These are phyloP conservation scores for Hestina assimilis DNA, from an alignment of 1,140 invertebrate species.

Conservation along the genomic window DNA sequence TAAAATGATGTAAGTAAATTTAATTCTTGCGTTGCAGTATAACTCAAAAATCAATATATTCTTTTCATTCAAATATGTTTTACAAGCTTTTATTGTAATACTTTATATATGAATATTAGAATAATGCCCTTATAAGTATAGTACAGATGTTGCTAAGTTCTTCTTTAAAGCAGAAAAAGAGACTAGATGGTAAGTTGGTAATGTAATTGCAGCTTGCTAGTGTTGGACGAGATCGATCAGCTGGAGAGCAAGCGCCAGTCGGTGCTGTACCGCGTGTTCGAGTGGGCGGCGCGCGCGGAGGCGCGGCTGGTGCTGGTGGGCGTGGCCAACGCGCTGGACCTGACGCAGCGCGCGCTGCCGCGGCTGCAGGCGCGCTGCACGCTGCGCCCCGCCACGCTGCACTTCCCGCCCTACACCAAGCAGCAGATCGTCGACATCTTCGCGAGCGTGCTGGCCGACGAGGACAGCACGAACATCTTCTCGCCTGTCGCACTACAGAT, in stretches of 20 bases:
- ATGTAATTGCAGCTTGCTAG: constrained; percentile 83
- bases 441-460: constrained; percentile 85
- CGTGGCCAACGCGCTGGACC: constrained; percentile 97
- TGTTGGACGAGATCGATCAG: constrained; percentile 99
- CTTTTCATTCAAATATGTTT: no score
- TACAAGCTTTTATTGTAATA: no score
- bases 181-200: no score
- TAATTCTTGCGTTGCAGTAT: no score
- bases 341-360: constrained; percentile 94
- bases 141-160: no score
- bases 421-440: constrained; percentile 94
- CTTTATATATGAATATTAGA: no score
- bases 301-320: constrained; percentile 90
- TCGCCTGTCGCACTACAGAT: constrained; percentile 90
- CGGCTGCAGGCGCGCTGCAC: constrained; percentile 87
- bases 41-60: no score
- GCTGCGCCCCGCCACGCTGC: constrained; percentile 86
- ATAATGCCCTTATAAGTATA: no score
- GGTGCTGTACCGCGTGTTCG: constrained; percentile 95
- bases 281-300: constrained; percentile 88
- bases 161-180: no score
- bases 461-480: constrained; percentile 85
- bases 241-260: constrained; percentile 90
- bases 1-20: constrained; percentile 82
- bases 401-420: constrained; percentile 96